Conservation (phyloP, 2,888 invertebrate species). For the Drosophila paramelanica region DNA sequence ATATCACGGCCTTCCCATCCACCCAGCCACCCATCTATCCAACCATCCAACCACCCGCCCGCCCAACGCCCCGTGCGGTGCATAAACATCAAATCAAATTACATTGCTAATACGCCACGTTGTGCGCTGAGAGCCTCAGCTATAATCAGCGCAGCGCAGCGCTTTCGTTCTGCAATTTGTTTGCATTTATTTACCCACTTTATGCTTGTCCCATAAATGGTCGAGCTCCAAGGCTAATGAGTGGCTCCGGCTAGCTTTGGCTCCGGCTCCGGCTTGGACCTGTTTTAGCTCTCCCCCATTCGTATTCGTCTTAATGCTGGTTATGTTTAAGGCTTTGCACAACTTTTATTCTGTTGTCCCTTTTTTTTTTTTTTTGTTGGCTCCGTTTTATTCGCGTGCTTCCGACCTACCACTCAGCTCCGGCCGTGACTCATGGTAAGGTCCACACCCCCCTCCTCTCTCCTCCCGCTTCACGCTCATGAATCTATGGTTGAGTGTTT, state of each 20-base stretch:
- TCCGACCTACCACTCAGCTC: slow-evolving; percentile 35
- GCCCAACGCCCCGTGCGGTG: slow-evolving; percentile 13
- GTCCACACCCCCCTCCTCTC: slow-evolving; percentile 12
- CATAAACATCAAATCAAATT: slow-evolving; percentile 78
- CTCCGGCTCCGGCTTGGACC: slow-evolving; percentile 9
- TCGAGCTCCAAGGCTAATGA: slow-evolving; percentile 50
- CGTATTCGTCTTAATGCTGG: slow-evolving; percentile 30
- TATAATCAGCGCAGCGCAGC: slow-evolving; percentile 44
- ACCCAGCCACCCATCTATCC: slow-evolving; percentile 1
- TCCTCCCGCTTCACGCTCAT: background rate
- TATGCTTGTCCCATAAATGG: slow-evolving; percentile 51
- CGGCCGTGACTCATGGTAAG: slow-evolving; percentile 63
- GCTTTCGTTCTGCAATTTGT: slow-evolving; percentile 71
- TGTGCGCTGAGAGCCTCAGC: slow-evolving; percentile 38
- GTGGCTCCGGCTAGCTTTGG: slow-evolving; percentile 20
- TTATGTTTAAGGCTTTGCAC: slow-evolving; percentile 28
- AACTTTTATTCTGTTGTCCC: slow-evolving; percentile 41
- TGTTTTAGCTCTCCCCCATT: slow-evolving; percentile 9
- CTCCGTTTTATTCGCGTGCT: slow-evolving; percentile 59
- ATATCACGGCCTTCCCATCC: slow-evolving; percentile 28
- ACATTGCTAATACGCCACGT: slow-evolving; percentile 75
- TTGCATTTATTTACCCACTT: slow-evolving; percentile 52
- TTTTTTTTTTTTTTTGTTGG: slow-evolving; percentile 18
- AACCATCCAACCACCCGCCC: background rate
- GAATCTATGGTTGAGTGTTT: slow-evolving; percentile 53